Conservation (phyloP, 2,113 vertebrate species). For the Hiodon alosoides region DNA sequence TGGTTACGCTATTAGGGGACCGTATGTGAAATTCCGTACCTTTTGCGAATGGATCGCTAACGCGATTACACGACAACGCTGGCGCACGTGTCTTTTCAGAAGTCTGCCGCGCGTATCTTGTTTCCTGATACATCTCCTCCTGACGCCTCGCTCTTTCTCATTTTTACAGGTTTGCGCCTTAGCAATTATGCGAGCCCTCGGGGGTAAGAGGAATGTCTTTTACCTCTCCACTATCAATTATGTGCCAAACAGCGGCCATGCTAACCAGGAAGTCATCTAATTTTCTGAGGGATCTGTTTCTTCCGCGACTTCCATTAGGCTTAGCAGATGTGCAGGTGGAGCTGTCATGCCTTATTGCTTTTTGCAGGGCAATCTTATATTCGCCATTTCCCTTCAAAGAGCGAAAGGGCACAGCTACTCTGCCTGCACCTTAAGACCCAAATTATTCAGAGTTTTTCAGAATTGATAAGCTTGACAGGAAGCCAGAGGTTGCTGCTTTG, state of each 20-base stretch:
- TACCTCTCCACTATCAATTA: conserved; percentile 60
- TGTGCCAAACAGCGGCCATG: conserved; percentile 48
- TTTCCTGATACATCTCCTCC: conserved; percentile 9
- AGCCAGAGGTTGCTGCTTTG: background rate
- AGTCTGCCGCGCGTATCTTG: background rate
- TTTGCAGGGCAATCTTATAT: conserved; percentile 51
- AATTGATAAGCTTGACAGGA: background rate
- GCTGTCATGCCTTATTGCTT: conserved; percentile 55
- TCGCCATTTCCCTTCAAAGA: conserved; percentile 47
- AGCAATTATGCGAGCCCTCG: conserved; percentile 45
- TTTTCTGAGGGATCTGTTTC: conserved; percentile 55
- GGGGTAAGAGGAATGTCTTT: conserved; percentile 47
- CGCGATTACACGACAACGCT: background rate
- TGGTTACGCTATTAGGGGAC: no score
- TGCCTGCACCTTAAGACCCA: conserved; percentile 17
- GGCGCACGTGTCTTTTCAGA: no score
- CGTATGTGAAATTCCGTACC: background rate
- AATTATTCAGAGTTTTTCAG: conserved; percentile 14
- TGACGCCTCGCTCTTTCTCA: conserved; percentile 28
- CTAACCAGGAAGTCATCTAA: conserved; percentile 56
- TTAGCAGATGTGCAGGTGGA: conserved; percentile 50
- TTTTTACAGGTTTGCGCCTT: conserved; percentile 43
- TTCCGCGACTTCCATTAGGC: conserved; percentile 58
- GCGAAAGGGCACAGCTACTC: conserved; percentile 33
- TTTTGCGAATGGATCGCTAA: background rate